phyloP scores from a whole-genome alignment of 2,888 invertebrate species.

The Cremastinae sp. region DNA sequence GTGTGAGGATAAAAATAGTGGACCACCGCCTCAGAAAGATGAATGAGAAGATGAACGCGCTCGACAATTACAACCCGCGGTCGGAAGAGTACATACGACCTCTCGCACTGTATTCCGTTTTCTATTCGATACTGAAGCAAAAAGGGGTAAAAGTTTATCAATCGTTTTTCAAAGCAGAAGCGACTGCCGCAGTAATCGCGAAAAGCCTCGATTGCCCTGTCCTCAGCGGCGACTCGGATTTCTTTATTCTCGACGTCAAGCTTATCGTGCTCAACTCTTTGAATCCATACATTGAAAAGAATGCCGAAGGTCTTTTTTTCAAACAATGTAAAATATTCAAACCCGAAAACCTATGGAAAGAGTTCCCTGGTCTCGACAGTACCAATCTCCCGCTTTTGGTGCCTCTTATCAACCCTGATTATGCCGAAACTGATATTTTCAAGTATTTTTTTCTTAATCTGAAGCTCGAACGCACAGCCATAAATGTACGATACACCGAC shows the following conservation, averaged over 20 bases:
- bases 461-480: slow-evolving; percentile 81
- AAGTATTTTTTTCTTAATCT: slow-evolving; percentile 86
- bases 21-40: slow-evolving; percentile 84
- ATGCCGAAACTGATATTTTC: slow-evolving; percentile 86
- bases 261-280: slow-evolving; percentile 90
- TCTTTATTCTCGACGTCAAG: slow-evolving; percentile 91
- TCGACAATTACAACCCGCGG: slow-evolving; percentile 79
- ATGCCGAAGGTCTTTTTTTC: slow-evolving; percentile 78
- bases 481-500: slow-evolving; percentile 78
- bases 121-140: slow-evolving; percentile 79
- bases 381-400: slow-evolving; percentile 89
- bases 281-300: slow-evolving; percentile 79
- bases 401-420: slow-evolving; percentile 92
- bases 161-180: slow-evolving; percentile 94
- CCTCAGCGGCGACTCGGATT: slow-evolving; percentile 96
- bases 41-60: slow-evolving; percentile 81
- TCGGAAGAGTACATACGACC: slow-evolving; percentile 80
- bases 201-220: slow-evolving; percentile 91
- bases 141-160: slow-evolving; percentile 86
- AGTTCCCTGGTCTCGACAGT: slow-evolving; percentile 85
- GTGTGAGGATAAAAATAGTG: slow-evolving; percentile 87
- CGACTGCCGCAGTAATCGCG: slow-evolving; percentile 91
- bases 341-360: slow-evolving; percentile 85
- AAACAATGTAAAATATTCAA: slow-evolving; percentile 88
- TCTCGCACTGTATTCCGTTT: slow-evolving; percentile 59